Evolutionary conservation across 1,140 invertebrate species (phyloP).

Genomic region (Arctopsyche grandis): DNA sequence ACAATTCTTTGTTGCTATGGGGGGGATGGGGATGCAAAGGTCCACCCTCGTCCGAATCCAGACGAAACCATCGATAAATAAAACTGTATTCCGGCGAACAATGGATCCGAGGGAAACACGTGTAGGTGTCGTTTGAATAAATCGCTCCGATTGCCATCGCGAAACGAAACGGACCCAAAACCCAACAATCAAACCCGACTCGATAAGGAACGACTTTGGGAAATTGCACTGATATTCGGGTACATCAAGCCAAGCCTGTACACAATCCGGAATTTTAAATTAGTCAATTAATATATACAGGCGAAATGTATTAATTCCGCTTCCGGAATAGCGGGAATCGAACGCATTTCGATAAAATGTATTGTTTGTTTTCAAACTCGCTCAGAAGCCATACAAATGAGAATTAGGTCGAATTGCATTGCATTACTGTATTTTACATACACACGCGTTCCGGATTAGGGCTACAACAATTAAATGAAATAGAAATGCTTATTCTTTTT

Average conservation of each 20-base stretch:
- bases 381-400: constrained; percentile 29
- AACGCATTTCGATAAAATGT: too few relatives aligned
- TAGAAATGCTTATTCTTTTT: constrained; percentile 1
- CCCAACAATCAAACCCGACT: neutral
- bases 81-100: neutral
- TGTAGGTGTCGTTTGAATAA: constrained; percentile 32
- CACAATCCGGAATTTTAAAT: too few relatives aligned
- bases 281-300: too few relatives aligned
- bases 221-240: too few relatives aligned
- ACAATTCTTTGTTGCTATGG: constrained; percentile 17
- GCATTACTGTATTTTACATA: neutral
- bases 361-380: neutral
- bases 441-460: constrained; percentile 16
- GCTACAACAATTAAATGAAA: constrained; percentile 15
- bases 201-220: neutral
- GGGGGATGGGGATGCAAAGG: neutral
- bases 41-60: neutral
- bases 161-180: neutral
- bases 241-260: too few relatives aligned
- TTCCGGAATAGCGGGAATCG: too few relatives aligned
- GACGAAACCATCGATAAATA: constrained; percentile 5
- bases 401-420: constrained; percentile 34
- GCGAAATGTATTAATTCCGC: too few relatives aligned
- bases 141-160: constrained; percentile 11
- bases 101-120: neutral